phyloP scores from a whole-genome alignment of 2,797 vertebrate genomes.

The Sebastes ruberrimus region DNA sequence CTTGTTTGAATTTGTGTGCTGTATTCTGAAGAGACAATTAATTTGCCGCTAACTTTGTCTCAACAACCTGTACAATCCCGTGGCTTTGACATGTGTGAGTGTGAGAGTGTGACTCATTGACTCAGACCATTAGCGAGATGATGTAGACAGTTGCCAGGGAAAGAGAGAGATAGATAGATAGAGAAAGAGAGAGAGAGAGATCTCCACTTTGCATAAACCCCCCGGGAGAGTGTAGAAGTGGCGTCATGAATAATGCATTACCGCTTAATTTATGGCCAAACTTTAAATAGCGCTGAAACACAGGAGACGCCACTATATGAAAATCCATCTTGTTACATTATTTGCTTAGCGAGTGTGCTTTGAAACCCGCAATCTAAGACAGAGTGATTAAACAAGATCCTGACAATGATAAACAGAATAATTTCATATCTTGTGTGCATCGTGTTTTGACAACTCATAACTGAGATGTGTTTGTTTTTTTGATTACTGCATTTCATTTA shows the following conservation, averaged over 20 bases:
- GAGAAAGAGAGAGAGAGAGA: conserved; percentile 28
- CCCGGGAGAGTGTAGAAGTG: conserved; percentile 62
- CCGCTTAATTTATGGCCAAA: conserved; percentile 75
- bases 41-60: conserved; percentile 43
- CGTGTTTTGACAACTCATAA: conserved; percentile 15
- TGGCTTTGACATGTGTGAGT: conserved; percentile 39
- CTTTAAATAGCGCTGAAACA: conserved; percentile 74
- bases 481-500: background rate
- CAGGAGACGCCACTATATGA: conserved; percentile 39
- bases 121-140: conserved; percentile 69
- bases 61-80: conserved; percentile 46
- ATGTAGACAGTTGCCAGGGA: conserved; percentile 60
- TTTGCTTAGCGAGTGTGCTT: conserved; percentile 44
- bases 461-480: background rate
- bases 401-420: conserved; percentile 33
- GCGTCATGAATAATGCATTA: conserved; percentile 74
- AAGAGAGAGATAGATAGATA: conserved; percentile 23
- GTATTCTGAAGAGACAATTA: conserved; percentile 28
- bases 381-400: conserved; percentile 37
- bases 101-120: conserved; percentile 62
- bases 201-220: conserved; percentile 65
- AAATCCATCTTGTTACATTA: conserved; percentile 62
- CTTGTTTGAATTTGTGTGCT: conserved; percentile 8
- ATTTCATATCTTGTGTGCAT: background rate
- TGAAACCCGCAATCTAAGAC: conserved; percentile 19